Conservation (phyloP, 2,113 vertebrate genomes). For the Campylomormyrus numenius region DNA sequence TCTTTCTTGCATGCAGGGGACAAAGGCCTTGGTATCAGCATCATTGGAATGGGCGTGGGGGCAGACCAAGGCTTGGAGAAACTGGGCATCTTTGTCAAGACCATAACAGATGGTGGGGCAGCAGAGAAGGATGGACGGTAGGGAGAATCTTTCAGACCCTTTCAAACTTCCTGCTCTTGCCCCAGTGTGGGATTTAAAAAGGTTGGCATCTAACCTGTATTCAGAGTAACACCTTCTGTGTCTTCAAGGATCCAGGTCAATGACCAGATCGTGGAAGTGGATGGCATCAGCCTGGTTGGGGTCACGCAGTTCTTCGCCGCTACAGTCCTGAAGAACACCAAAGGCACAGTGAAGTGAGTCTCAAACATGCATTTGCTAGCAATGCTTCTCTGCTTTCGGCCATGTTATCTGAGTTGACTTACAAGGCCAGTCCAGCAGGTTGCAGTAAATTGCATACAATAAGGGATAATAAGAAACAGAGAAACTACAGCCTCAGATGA, state of each 20-base stretch:
- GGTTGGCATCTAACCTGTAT: neutral
- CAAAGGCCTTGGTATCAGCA: slow-evolving; percentile 85
- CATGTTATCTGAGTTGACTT: neutral
- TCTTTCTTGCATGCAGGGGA: slow-evolving; percentile 61
- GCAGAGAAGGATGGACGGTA: slow-evolving; percentile 77
- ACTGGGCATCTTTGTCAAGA: slow-evolving; percentile 90
- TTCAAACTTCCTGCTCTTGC: neutral
- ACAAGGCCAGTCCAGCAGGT: neutral
- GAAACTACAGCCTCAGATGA: neutral
- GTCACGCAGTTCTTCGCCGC: slow-evolving; percentile 89
- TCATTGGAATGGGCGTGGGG: slow-evolving; percentile 90
- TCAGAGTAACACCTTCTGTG: slow-evolving; percentile 27
- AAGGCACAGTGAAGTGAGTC: slow-evolving; percentile 78
- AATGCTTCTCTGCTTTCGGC: neutral
- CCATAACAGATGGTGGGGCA: slow-evolving; percentile 79
- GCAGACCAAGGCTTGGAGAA: slow-evolving; percentile 88
- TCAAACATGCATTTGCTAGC: neutral
- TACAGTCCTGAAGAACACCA: slow-evolving; percentile 86
- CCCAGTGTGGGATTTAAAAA: neutral
- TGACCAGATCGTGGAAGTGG: slow-evolving; percentile 89
- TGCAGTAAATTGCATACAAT: neutral
- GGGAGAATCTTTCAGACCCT: slow-evolving; percentile 30
- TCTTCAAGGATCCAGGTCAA: slow-evolving; percentile 76
- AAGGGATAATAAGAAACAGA: neutral
- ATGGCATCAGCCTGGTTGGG: slow-evolving; percentile 80